These are phyloP conservation scores for Lycaon pictus DNA, from an alignment of 2,113 vertebrate genomes.

Conservation along the genomic window DNA sequence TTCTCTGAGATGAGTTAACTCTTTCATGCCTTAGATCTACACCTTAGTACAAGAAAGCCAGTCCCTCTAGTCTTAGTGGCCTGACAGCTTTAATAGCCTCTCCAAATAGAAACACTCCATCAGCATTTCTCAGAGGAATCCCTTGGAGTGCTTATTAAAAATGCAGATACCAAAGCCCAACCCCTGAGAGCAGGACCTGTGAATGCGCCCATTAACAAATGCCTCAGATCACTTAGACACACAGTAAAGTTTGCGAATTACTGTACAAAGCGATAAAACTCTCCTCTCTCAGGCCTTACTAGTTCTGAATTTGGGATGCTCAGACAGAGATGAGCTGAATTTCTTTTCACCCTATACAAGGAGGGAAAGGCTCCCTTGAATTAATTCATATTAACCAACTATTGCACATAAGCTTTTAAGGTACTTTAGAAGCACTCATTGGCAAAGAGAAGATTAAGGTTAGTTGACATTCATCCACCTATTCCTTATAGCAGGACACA, in stretches of 20 bases:
- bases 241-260: slow-evolving; percentile 24
- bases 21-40: not conserved
- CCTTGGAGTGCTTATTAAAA: not conserved
- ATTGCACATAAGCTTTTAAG: slow-evolving; percentile 16
- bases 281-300: not conserved
- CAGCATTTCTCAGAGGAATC: slow-evolving; percentile 27
- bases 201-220: slow-evolving; percentile 26
- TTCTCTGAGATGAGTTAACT: slow-evolving; percentile 45
- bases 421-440: slow-evolving; percentile 17
- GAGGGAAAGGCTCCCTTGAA: not conserved
- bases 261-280: not conserved
- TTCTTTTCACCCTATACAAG: slow-evolving; percentile 47
- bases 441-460: slow-evolving; percentile 44
- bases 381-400: slow-evolving; percentile 45
- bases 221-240: not conserved
- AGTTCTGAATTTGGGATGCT: slow-evolving; percentile 39
- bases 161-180: slow-evolving; percentile 15
- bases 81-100: slow-evolving; percentile 26
- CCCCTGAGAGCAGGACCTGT: not conserved
- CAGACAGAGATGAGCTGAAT: slow-evolving; percentile 25
- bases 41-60: not conserved
- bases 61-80: not conserved
- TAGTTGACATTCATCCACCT: not conserved
- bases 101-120: slow-evolving; percentile 50
- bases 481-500: slow-evolving; percentile 1